Conservation (phyloP, 2,888 invertebrate species). For the Phorcus lineatus region DNA sequence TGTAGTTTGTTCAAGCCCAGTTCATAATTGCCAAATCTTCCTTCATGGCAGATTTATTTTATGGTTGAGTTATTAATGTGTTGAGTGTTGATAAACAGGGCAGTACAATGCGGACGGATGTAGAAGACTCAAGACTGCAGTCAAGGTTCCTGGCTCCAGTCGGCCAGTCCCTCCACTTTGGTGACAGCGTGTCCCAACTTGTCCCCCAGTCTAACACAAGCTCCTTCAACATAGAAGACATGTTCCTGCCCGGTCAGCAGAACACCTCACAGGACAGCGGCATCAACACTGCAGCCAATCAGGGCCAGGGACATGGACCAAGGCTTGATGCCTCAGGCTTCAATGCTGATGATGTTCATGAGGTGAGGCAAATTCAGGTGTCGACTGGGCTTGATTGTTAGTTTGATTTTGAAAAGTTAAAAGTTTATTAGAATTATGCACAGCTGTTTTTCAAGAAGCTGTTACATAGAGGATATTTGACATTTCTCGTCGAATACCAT, state of each 20-base stretch:
- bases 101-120: neutral
- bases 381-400: neutral
- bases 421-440: too few relatives aligned
- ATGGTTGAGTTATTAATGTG: too few relatives aligned
- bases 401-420: too few relatives aligned
- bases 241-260: conserved; percentile 8
- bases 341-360: conserved; percentile 50
- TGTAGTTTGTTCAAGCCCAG: too few relatives aligned
- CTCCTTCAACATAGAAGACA: conserved; percentile 38
- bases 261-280: neutral
- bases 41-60: too few relatives aligned
- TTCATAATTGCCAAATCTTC: too few relatives aligned
- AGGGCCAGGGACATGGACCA: conserved; percentile 43
- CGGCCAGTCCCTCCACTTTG: conserved; percentile 12
- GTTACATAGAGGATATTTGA: too few relatives aligned
- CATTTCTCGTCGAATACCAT: too few relatives aligned
- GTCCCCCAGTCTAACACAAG: conserved; percentile 29
- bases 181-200: neutral
- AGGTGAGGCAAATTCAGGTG: neutral
- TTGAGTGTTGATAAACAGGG: neutral
- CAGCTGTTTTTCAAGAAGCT: too few relatives aligned
- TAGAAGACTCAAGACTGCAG: conserved; percentile 39
- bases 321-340: conserved; percentile 55
- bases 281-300: neutral
- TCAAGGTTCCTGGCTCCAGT: conserved; percentile 46